Percentiles rank a stretch among this genome's conserved stretches.
Evolutionary conservation across 2,888 invertebrate genomes (phyloP).

Genomic region (Cybosia mesomella): DNA sequence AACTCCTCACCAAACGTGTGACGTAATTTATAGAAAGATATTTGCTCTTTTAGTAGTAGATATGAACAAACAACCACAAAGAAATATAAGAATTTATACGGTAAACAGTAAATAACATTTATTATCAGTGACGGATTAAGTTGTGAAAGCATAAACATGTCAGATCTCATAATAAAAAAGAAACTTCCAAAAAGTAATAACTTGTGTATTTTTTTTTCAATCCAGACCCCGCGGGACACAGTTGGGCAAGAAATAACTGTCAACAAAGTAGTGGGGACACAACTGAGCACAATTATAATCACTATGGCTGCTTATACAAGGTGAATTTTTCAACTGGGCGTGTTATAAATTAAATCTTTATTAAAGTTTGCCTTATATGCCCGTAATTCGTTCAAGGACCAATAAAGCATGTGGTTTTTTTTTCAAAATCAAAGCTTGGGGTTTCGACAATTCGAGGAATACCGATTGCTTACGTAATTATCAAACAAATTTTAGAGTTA

Average conservation of each 20-base stretch:
- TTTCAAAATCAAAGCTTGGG: too few relatives aligned
- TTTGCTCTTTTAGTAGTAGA: too few relatives aligned
- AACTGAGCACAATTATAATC: not conserved
- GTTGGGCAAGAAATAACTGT: not conserved
- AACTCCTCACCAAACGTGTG: too few relatives aligned
- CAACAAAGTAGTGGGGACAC: constrained; percentile 1
- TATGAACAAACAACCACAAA: constrained; percentile 6
- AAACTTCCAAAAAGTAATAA: constrained; percentile 2
- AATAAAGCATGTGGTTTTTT: too few relatives aligned
- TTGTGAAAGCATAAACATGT: constrained; percentile 13
- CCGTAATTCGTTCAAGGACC: too few relatives aligned
- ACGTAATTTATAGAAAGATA: too few relatives aligned
- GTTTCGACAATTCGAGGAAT: too few relatives aligned
- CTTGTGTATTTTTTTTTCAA: constrained; percentile 7
- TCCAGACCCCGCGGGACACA: not conserved
- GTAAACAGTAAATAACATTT: constrained; percentile 8
- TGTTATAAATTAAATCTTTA: too few relatives aligned
- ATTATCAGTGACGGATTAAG: constrained; percentile 7
- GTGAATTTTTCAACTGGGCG: too few relatives aligned
- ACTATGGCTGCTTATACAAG: not conserved
- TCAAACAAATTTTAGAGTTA: too few relatives aligned
- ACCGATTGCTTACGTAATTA: too few relatives aligned
- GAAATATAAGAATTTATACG: not conserved
- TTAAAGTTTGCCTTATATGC: too few relatives aligned
- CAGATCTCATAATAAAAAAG: constrained; percentile 3